Percentiles rank a stretch among this genome's conserved stretches.
Conservation (phyloP, 2,113 vertebrate species). For the Hydrolagus affinis region DNA sequence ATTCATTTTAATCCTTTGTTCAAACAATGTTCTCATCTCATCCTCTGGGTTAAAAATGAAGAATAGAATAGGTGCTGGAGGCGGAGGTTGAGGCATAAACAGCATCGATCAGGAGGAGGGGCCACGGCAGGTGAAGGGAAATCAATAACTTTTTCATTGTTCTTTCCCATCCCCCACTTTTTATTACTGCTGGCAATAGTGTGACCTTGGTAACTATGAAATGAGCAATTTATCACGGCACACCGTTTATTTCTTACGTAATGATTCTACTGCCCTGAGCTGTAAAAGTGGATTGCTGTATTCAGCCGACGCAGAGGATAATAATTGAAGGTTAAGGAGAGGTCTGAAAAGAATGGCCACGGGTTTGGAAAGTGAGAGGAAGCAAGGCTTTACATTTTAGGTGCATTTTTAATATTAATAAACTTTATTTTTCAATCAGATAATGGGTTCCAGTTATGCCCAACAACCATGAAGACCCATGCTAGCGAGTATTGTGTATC, state of each 20-base stretch:
- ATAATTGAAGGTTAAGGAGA: background rate
- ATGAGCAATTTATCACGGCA: conserved; percentile 5
- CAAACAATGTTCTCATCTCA: no score
- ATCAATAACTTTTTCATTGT: background rate
- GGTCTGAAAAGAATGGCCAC: background rate
- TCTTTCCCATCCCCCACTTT: background rate
- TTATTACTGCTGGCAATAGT: background rate
- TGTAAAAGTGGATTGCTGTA: conserved; percentile 21
- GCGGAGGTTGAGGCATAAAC: no score
- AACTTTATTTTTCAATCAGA: no score
- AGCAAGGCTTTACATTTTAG: background rate
- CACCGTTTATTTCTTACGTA: background rate
- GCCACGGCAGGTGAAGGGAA: no score
- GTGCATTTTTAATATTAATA: background rate
- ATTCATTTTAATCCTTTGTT: no score
- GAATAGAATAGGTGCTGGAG: no score
- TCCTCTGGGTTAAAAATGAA: no score
- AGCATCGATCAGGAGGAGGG: no score
- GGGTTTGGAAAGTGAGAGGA: background rate
- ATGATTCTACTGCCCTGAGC: background rate
- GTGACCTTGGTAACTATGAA: background rate
- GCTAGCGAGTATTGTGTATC: background rate
- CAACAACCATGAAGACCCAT: background rate
- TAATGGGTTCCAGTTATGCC: background rate
- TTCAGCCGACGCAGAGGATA: background rate